Percentiles rank a stretch among this genome's conserved stretches.
Evolutionary conservation across 64 coral and sea anemone genomes (phyloP).

Genomic region (Anthopleura sola): DNA sequence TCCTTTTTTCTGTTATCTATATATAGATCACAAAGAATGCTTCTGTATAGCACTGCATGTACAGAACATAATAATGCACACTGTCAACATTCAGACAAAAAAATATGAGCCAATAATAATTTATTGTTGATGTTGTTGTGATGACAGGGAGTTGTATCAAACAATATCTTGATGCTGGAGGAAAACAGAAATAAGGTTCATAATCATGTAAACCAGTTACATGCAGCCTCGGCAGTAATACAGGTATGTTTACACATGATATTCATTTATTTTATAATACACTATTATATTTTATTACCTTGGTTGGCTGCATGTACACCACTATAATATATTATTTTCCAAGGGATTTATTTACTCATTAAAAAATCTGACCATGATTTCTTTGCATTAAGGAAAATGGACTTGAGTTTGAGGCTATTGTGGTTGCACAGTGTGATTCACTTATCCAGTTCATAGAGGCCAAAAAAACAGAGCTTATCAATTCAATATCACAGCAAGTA

Average conservation of each 20-base stretch:
- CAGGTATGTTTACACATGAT: constrained; percentile 60
- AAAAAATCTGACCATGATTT: no score
- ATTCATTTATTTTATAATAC: no score
- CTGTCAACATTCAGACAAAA: no score
- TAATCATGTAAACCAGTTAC: constrained; percentile 34
- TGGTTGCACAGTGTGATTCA: constrained; percentile 94
- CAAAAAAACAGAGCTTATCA: constrained; percentile 69
- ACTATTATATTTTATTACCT: no score
- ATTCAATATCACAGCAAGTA: constrained; percentile 77
- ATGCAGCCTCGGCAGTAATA: constrained; percentile 34
- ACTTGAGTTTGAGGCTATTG: constrained; percentile 96
- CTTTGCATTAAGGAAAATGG: constrained; percentile 73
- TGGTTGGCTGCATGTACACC: no score
- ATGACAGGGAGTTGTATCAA: constrained; percentile 48
- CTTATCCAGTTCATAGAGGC: constrained; percentile 78
- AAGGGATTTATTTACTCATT: background rate
- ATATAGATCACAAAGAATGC: no score
- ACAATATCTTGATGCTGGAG: constrained; percentile 36
- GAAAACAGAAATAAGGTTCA: constrained; percentile 42
- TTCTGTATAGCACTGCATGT: no score
- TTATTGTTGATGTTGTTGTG: no score
- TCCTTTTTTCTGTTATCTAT: no score
- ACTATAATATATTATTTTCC: no score
- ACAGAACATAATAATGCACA: no score
- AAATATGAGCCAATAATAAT: no score